These are phyloP conservation scores for Agriopis leucophaearia DNA, from an alignment of 2,888 invertebrate genomes.

Conservation along the genomic window DNA sequence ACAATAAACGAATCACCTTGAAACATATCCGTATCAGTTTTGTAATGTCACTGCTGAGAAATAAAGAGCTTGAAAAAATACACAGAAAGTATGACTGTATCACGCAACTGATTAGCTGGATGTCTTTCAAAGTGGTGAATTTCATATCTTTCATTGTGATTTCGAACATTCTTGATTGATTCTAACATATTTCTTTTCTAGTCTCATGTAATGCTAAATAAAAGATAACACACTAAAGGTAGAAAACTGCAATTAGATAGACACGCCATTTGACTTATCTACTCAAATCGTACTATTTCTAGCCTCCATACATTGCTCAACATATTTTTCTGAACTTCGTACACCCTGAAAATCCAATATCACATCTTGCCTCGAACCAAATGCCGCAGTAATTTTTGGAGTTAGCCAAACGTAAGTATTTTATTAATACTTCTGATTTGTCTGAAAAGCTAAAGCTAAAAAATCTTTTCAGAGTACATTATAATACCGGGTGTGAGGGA, in stretches of 20 bases:
- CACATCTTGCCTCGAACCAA: slow-evolving; percentile 7
- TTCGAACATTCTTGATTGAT: slow-evolving; percentile 28
- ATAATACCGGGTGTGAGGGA: not conserved
- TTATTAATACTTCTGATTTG: not conserved
- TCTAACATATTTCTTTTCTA: slow-evolving; percentile 42
- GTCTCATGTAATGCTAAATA: slow-evolving; percentile 33
- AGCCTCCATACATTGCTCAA: not conserved
- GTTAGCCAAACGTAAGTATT: slow-evolving; percentile 20
- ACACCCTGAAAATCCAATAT: not conserved
- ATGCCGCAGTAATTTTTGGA: slow-evolving; percentile 15
- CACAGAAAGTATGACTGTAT: slow-evolving; percentile 17
- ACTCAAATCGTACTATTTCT: slow-evolving; percentile 32
- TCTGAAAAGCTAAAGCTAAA: not conserved
- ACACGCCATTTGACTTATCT: slow-evolving; percentile 17
- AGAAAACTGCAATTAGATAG: slow-evolving; percentile 23
- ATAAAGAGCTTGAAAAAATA: slow-evolving; percentile 31
- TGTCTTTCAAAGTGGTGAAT: slow-evolving; percentile 33
- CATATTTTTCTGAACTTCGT: slow-evolving; percentile 1
- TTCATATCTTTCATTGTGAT: slow-evolving; percentile 26
- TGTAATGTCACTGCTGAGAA: slow-evolving; percentile 37
- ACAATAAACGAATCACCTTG: slow-evolving; percentile 41
- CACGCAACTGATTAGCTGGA: slow-evolving; percentile 26
- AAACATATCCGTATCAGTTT: slow-evolving; percentile 46
- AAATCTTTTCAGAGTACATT: not conserved
- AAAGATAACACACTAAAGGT: slow-evolving; percentile 33